Percentiles rank a stretch among this genome's conserved stretches.
These are phyloP conservation scores for Sporophila hypoxantha DNA, from an alignment of 2,113 vertebrate species.

Conservation along the genomic window DNA sequence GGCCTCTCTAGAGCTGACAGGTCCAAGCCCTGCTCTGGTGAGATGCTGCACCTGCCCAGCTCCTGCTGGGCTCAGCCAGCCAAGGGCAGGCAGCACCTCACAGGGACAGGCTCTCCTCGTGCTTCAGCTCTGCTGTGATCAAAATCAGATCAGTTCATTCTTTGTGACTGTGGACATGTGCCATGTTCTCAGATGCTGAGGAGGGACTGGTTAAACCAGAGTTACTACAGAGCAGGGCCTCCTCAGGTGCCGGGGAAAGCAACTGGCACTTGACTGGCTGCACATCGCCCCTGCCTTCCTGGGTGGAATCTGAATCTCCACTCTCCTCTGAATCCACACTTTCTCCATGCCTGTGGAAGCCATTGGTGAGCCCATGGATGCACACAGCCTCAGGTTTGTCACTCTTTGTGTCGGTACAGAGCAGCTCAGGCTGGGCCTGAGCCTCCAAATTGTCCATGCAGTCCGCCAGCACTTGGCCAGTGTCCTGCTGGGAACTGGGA, in stretches of 20 bases:
- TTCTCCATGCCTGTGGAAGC: conserved; percentile 68
- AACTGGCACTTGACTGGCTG: conserved; percentile 52
- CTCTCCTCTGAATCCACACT: conserved; percentile 60
- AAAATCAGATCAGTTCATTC: neutral
- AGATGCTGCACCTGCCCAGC: neutral
- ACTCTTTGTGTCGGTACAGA: neutral
- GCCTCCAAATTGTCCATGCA: neutral
- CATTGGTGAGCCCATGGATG: conserved; percentile 70
- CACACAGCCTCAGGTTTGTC: conserved; percentile 1
- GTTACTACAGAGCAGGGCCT: conserved; percentile 58
- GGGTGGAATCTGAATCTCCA: conserved; percentile 47
- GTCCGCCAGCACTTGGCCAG: neutral
- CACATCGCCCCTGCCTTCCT: conserved; percentile 30
- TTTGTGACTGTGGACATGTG: conserved; percentile 63
- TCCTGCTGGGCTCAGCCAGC: neutral
- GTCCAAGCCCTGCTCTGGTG: neutral
- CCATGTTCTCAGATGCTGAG: conserved; percentile 73
- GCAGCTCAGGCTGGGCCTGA: neutral
- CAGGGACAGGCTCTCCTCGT: neutral
- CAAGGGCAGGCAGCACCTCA: neutral
- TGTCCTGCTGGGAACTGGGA: neutral
- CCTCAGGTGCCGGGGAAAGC: conserved; percentile 13
- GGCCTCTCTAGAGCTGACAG: neutral
- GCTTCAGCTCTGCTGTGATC: conserved; percentile 28
- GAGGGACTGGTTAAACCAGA: conserved; percentile 73